Percentiles rank a stretch among this genome's conserved stretches.
Evolutionary conservation across 2,797 vertebrate genomes (phyloP).

Genomic region (Myotis vivesi): DNA sequence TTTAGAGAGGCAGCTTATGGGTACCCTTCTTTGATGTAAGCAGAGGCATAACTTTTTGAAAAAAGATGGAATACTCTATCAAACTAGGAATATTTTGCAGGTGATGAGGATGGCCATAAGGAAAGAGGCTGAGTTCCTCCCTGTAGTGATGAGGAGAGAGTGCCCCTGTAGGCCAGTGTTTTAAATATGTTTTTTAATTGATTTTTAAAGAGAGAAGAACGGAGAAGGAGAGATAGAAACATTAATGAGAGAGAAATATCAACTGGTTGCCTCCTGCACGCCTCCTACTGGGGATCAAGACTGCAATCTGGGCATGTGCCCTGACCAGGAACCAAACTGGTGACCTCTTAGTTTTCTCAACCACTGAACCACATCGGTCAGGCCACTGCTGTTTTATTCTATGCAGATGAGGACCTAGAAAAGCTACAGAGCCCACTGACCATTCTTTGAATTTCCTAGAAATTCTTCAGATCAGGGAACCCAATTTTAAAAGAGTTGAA

Average conservation of each 20-base stretch:
- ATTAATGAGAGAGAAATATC: no score
- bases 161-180: not conserved
- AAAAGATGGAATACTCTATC: not conserved
- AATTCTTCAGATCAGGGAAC: slow-evolving; percentile 1
- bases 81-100: not conserved
- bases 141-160: not conserved
- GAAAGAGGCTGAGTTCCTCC: not conserved
- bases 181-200: no score
- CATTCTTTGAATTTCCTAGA: not conserved
- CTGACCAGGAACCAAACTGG: no score
- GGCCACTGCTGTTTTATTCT: not conserved
- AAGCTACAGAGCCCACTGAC: not conserved
- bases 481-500: not conserved
- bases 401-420: not conserved
- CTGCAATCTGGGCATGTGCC: no score
- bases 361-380: no score
- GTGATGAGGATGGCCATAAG: not conserved
- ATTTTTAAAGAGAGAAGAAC: no score
- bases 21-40: not conserved
- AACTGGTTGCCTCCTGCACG: no score
- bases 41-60: not conserved
- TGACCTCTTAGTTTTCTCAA: no score
- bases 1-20: not conserved
- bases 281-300: no score
- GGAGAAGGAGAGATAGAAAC: no score